Conservation (phyloP, 2,797 vertebrate species). For the Muscicapa comitata region DNA sequence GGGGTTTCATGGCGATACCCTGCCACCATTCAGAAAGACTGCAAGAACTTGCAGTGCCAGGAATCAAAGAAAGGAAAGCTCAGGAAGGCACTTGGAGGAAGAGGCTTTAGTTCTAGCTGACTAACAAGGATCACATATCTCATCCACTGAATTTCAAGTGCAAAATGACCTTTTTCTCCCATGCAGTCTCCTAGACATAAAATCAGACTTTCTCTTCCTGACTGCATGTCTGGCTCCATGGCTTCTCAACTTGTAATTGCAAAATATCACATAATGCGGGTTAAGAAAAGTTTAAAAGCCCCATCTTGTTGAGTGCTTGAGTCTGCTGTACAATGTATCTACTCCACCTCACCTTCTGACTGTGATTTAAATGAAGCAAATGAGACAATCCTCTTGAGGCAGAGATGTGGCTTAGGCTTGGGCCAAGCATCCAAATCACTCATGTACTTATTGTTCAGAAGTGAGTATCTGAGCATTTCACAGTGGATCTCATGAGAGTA, state of each 20-base stretch:
- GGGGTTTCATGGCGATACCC: fast-evolving
- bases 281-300: background rate
- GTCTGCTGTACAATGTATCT: background rate
- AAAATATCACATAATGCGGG: background rate
- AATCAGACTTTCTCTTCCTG: background rate
- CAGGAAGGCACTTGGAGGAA: background rate
- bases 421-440: background rate
- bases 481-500: background rate
- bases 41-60: background rate
- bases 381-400: background rate
- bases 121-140: background rate
- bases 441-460: background rate
- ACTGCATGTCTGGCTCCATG: background rate
- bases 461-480: background rate
- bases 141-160: background rate
- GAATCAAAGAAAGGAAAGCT: background rate
- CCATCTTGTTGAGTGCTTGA: background rate
- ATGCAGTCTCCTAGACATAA: background rate
- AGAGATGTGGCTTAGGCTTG: background rate
- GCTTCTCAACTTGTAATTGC: background rate
- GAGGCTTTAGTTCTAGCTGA: background rate
- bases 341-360: background rate
- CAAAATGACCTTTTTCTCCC: background rate
- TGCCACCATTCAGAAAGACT: background rate
- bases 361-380: background rate